Conservation (phyloP, 2,888 invertebrate genomes). For the Sturmia bella region DNA sequence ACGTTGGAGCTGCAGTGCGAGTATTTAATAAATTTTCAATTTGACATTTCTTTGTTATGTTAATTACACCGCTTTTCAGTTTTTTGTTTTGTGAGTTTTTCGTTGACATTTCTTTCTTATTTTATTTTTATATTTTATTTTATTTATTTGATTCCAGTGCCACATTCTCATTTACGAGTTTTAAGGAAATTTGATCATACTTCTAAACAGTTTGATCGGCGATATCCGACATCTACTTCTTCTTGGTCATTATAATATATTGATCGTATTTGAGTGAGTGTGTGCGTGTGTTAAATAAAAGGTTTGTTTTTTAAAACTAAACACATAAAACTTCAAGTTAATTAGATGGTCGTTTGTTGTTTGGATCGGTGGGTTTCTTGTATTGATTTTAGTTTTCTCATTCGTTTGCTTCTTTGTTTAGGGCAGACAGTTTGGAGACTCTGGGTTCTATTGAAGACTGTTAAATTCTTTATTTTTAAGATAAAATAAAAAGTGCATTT, state of each 20-base stretch:
- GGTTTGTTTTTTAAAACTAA: slow-evolving; percentile 35
- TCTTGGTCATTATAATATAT: slow-evolving; percentile 39
- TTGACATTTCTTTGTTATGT: slow-evolving; percentile 77
- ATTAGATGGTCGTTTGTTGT: slow-evolving; percentile 63
- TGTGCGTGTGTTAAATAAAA: slow-evolving; percentile 33
- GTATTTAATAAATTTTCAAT: slow-evolving; percentile 69
- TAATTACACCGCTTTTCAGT: slow-evolving; percentile 77
- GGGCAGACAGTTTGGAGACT: slow-evolving; percentile 69
- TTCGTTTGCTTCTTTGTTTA: slow-evolving; percentile 32
- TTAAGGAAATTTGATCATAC: slow-evolving; percentile 76
- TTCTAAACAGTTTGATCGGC: slow-evolving; percentile 75
- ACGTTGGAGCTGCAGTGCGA: slow-evolving; percentile 2
- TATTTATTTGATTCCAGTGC: slow-evolving; percentile 45
- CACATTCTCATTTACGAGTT: slow-evolving; percentile 45
- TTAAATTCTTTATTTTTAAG: slow-evolving; percentile 28
- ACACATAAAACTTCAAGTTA: slow-evolving; percentile 68
- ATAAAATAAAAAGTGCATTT: slow-evolving; percentile 19
- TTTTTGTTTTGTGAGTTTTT: slow-evolving; percentile 42
- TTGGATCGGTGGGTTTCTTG: slow-evolving; percentile 37
- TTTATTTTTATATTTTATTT: slow-evolving; percentile 16
- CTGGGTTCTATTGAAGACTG: slow-evolving; percentile 22
- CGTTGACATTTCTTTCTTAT: slow-evolving; percentile 56
- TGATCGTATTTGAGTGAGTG: background rate
- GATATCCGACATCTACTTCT: slow-evolving; percentile 65
- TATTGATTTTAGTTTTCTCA: slow-evolving; percentile 26